Percentiles rank a stretch among this genome's conserved stretches.
These are phyloP conservation scores for Drosophila busckii DNA, from an alignment of 1,140 invertebrate genomes.

Conservation along the genomic window DNA sequence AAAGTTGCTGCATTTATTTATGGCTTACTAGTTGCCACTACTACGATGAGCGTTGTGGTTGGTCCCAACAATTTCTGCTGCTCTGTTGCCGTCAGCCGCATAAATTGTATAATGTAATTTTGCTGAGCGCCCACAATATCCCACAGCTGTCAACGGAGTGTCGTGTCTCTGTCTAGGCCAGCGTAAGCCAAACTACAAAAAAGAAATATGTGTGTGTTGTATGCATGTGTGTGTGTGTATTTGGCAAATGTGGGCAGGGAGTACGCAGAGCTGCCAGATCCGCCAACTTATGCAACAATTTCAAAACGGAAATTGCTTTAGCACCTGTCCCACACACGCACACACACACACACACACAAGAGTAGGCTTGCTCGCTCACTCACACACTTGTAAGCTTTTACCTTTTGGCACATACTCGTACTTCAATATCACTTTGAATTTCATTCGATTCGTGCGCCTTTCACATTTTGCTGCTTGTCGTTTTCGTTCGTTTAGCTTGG, in stretches of 20 bases:
- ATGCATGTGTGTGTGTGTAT: conserved; percentile 16
- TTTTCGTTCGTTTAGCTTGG: conserved; percentile 65
- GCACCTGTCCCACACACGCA: conserved; percentile 52
- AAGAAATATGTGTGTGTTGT: conserved; percentile 28
- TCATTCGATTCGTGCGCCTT: conserved; percentile 58
- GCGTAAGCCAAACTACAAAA: conserved; percentile 55
- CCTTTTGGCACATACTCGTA: conserved; percentile 76
- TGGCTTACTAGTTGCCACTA: conserved; percentile 25
- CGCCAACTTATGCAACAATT: conserved; percentile 76
- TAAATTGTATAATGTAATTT: conserved; percentile 78
- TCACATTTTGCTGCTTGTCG: conserved; percentile 21
- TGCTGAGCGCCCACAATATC: conserved; percentile 52
- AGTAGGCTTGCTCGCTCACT: conserved; percentile 11
- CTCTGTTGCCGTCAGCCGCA: conserved; percentile 64
- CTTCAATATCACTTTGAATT: conserved; percentile 74
- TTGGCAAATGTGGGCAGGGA: conserved; percentile 29
- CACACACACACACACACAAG: conserved; percentile 1
- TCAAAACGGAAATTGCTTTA: conserved; percentile 76
- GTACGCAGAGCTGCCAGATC: conserved; percentile 29
- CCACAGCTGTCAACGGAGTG: conserved; percentile 70
- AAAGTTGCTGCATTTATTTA: conserved; percentile 40
- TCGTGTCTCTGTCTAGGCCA: conserved; percentile 30
- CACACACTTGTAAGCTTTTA: no score
- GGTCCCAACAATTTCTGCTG: conserved; percentile 37
- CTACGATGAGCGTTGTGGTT: conserved; percentile 10